Percentiles rank a stretch among this genome's conserved stretches.
Conservation (phyloP, 2,797 vertebrate genomes). For the Odontamblyopus lacepedii region DNA sequence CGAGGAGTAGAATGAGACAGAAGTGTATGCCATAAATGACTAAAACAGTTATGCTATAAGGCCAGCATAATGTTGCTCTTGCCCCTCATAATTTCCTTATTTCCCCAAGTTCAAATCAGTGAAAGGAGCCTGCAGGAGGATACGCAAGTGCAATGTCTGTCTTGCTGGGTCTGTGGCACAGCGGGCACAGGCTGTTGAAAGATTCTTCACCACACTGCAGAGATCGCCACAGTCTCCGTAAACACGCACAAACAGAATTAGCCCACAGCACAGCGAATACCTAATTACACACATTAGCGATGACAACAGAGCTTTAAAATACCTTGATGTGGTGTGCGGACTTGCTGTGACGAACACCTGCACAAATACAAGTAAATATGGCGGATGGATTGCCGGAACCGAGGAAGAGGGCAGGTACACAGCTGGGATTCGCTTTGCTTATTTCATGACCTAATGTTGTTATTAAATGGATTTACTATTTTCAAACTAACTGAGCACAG, state of each 20-base stretch:
- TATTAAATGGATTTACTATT: not conserved
- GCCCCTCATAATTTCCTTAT: not conserved
- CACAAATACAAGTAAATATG: constrained; percentile 50
- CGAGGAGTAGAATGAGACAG: too few relatives aligned
- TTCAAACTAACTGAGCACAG: not conserved
- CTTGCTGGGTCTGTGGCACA: constrained; percentile 28
- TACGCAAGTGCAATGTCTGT: constrained; percentile 22
- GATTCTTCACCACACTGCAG: constrained; percentile 18
- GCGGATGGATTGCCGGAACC: constrained; percentile 56
- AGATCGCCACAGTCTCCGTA: not conserved
- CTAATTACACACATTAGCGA: constrained; percentile 19
- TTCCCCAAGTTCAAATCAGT: constrained; percentile 11
- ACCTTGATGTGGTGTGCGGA: constrained; percentile 23
- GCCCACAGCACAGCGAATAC: constrained; percentile 7
- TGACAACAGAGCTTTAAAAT: constrained; percentile 22
- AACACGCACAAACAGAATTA: constrained; percentile 17
- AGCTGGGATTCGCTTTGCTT: not conserved
- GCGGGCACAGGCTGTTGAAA: constrained; percentile 20
- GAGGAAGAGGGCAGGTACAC: constrained; percentile 48
- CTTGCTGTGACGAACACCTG: constrained; percentile 9
- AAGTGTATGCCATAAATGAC: too few relatives aligned
- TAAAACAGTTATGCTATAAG: too few relatives aligned
- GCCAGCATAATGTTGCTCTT: not conserved
- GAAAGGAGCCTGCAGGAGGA: constrained; percentile 26
- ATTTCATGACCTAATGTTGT: not conserved